These are phyloP conservation scores for Cetoscarus ocellatus DNA, from an alignment of 2,797 vertebrate species.

Conservation along the genomic window DNA sequence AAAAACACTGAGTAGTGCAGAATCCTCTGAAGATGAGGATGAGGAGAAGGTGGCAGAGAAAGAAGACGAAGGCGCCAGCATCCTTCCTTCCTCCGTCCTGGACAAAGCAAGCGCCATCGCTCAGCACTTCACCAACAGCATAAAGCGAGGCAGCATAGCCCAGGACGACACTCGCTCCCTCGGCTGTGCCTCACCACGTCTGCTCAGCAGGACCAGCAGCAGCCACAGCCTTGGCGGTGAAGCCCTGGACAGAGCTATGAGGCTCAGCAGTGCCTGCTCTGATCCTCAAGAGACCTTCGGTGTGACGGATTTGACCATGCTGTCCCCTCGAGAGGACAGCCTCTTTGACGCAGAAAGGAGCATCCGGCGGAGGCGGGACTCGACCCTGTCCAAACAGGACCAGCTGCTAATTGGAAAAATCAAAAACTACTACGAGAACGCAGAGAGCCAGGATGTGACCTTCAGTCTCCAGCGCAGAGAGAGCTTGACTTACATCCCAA, in stretches of 20 bases:
- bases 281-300: slow-evolving; percentile 52
- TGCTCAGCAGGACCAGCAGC: slow-evolving; percentile 83
- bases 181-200: slow-evolving; percentile 72
- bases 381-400: slow-evolving; percentile 87
- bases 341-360: slow-evolving; percentile 62
- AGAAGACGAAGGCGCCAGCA: slow-evolving; percentile 73
- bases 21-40: slow-evolving; percentile 85
- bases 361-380: slow-evolving; percentile 79
- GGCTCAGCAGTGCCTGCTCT: slow-evolving; percentile 36
- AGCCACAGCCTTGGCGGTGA: slow-evolving; percentile 81
- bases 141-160: slow-evolving; percentile 81
- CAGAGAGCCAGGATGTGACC: slow-evolving; percentile 82
- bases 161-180: slow-evolving; percentile 79
- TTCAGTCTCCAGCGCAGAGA: slow-evolving; percentile 91
- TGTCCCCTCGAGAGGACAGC: slow-evolving; percentile 69
- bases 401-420: slow-evolving; percentile 92
- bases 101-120: slow-evolving; percentile 91
- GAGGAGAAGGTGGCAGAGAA: slow-evolving; percentile 57
- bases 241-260: slow-evolving; percentile 52
- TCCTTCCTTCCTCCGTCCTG: slow-evolving; percentile 92
- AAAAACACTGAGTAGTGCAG: slow-evolving; percentile 87
- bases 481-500: slow-evolving; percentile 94
- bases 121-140: slow-evolving; percentile 83
- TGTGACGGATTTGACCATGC: slow-evolving; percentile 34
- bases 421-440: slow-evolving; percentile 91